phyloP scores from a whole-genome alignment of 2,888 invertebrate species.

The Bembecia ichneumoniformis region DNA sequence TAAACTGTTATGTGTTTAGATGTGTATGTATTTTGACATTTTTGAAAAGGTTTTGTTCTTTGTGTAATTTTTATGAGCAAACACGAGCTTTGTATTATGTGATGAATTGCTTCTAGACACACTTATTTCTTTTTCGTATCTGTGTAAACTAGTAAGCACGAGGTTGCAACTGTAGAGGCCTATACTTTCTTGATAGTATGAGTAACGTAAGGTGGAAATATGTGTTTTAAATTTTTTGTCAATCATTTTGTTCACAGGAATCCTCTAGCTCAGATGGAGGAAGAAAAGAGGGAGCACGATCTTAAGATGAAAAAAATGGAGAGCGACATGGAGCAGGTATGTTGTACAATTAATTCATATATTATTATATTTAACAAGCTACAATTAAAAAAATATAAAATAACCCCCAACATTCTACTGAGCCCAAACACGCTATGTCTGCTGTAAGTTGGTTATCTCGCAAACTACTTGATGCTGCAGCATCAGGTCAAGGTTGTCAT shows the following conservation, averaged over 20 bases:
- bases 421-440: neutral
- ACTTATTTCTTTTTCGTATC: neutral
- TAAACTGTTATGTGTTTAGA: no score
- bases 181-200: no score
- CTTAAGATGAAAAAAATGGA: conserved; percentile 99
- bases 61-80: neutral
- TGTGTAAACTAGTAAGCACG: no score
- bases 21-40: no score
- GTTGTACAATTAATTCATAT: neutral
- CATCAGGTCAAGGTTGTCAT: no score
- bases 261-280: conserved; percentile 98
- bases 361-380: neutral
- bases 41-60: no score
- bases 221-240: neutral
- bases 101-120: neutral
- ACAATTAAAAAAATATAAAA: neutral
- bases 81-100: neutral
- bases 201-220: no score
- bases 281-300: conserved; percentile 97
- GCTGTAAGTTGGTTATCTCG: no score
- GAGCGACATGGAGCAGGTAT: conserved; percentile 93
- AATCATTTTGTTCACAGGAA: conserved; percentile 77
- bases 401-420: no score
- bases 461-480: no score
- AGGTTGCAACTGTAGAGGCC: no score